Evolutionary conservation across 2,797 vertebrate genomes (phyloP), one percentile per base, ranked within the genome.

Genomic region (Nasua narica): DNA sequence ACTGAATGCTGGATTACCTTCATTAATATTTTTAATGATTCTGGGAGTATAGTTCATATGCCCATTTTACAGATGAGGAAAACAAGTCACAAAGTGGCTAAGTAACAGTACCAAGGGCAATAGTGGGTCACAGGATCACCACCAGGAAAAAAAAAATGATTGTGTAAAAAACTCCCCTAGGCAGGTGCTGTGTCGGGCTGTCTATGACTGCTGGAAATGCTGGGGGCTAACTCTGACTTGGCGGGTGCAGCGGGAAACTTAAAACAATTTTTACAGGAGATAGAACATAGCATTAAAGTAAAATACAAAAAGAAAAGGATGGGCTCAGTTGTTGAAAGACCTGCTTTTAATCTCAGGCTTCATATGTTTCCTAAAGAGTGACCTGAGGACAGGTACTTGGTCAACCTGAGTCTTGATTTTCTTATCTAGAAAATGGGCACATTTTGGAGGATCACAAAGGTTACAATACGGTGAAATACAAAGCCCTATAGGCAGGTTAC

Each of bases 41-140:
- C 65, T 65, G 15, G 23, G 11, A 48, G 7, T 0, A 23, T 7
- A 4, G 14, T 15, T 69, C 83, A 10, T 23, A 52, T 32, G 69
- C 18, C 50, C 82, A 96, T 90, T 97, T 92, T 83, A 86, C 7
- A 79, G 67, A 95, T 58, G n/a, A 84, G 12, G 7, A 96, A 90
- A 87, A 29, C 1, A 25, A 95, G 25, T 70, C 46, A 52, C 62
- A 62, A 25, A 77, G 25, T 37, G 46, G 10, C 86, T n/a, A 84
- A 58, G 19, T 81, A 58, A 95, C 7, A 87, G 78, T 37, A 60
- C 14, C 23, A 92, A 88, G n/a, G 19, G 48, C 21, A 87, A 18
- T 43, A 35, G 87, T 7, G 4, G 3, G 6, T 94, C 48, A 84
- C 4, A 81, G 32, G 62, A 43, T 48, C 11, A 29, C 46, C 25